Conservation (phyloP, 2,113 vertebrate species). For the Nibea coibor region DNA sequence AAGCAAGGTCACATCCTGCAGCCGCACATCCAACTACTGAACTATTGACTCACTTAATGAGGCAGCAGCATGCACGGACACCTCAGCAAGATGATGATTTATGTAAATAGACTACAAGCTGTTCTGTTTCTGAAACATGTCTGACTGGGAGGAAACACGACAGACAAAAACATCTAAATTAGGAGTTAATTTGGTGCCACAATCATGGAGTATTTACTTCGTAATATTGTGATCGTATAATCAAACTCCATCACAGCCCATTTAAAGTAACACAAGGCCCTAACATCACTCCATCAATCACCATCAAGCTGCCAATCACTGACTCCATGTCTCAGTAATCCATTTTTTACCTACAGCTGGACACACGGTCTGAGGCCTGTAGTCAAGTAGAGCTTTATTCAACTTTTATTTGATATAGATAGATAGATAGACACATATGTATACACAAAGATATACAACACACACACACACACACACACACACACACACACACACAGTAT, state of each 20-base stretch:
- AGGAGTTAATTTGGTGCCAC: background rate
- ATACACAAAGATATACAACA: background rate
- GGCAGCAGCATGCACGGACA: background rate
- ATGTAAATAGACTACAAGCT: background rate
- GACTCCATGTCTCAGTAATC: background rate
- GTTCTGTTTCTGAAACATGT: no score
- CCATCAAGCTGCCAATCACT: background rate
- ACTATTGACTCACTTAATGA: constrained; percentile 4
- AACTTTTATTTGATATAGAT: no score
- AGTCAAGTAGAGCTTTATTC: background rate
- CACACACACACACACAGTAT: background rate
- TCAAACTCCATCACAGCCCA: background rate
- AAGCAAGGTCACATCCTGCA: background rate
- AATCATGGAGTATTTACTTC: background rate
- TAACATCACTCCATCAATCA: background rate
- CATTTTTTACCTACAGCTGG: background rate
- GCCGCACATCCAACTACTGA: background rate
- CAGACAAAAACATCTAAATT: background rate
- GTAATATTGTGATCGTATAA: background rate
- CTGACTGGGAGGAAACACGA: background rate
- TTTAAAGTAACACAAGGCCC: background rate
- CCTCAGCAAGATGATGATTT: background rate
- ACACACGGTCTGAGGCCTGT: background rate
- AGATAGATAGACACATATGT: no score
- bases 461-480: background rate